Percentiles rank a stretch among this genome's conserved stretches.
Evolutionary conservation across 2,888 invertebrate genomes (phyloP).

Genomic region (Taphrorychus bicolor): DNA sequence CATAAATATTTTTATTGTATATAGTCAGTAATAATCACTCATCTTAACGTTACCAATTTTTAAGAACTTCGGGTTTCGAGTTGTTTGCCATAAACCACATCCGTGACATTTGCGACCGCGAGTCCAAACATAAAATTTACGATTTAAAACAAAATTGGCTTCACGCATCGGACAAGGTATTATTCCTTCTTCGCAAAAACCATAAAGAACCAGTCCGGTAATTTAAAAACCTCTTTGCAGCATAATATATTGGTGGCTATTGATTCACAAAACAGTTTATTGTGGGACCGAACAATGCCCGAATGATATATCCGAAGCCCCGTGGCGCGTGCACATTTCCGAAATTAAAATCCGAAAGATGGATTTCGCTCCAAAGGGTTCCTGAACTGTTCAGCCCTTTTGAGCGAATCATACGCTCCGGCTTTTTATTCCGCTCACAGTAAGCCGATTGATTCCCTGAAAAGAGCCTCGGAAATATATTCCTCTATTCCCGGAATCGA

Average conservation of each 20-base stretch:
- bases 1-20: no score
- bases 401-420: conserved; percentile 43
- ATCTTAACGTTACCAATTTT: background rate
- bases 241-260: background rate
- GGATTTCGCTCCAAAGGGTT: conserved; percentile 48
- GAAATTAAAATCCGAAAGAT: conserved; percentile 52
- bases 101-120: background rate
- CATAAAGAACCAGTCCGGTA: background rate
- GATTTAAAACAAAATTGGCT: conserved; percentile 2
- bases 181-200: background rate
- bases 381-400: conserved; percentile 47
- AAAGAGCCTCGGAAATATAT: conserved; percentile 41
- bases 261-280: conserved; percentile 30
- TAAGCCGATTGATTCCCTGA: conserved; percentile 47
- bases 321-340: conserved; percentile 43
- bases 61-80: background rate
- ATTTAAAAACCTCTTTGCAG: conserved; percentile 3
- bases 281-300: conserved; percentile 26
- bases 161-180: background rate
- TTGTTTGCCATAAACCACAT: no score
- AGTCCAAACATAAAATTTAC: background rate
- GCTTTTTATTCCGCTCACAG: conserved; percentile 42
- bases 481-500: conserved; percentile 39
- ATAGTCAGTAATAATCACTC: no score
- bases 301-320: conserved; percentile 43